A percentile compares a stretch with the other conserved stretches of the same genome.
Conservation (phyloP, 2,888 invertebrate genomes). For the Tanaodytes sp. region DNA sequence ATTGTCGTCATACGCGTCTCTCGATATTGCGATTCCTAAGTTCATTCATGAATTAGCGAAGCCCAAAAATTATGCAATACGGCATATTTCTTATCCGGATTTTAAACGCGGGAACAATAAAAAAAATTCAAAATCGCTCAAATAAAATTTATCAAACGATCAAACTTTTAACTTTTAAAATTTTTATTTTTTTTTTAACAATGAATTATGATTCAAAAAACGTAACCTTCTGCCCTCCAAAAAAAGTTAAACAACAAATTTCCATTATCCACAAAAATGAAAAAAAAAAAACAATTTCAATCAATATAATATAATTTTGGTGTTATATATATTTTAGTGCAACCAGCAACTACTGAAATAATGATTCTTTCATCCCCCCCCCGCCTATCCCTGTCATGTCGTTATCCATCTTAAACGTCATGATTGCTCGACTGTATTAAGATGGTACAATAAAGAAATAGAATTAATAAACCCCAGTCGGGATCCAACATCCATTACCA, state of each 20-base stretch:
- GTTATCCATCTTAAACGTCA: constrained; percentile 31
- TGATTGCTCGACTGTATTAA: constrained; percentile 20
- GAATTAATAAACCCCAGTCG: constrained; percentile 47
- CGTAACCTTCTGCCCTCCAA: no score
- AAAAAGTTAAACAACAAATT: no score
- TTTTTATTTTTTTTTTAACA: no score
- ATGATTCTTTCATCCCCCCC: no score
- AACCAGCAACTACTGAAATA: no score
- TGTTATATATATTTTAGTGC: no score
- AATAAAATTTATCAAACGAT: background rate
- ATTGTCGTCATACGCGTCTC: constrained; percentile 46
- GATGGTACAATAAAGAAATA: constrained; percentile 30
- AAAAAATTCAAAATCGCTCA: background rate
- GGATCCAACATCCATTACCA: constrained; percentile 50
- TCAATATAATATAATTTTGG: background rate
- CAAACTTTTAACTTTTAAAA: no score
- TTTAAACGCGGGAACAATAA: no score
- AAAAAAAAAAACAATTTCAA: background rate
- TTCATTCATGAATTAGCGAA: constrained; percentile 52
- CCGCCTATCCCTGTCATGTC: no score
- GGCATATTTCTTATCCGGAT: no score
- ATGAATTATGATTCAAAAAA: no score
- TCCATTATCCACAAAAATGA: background rate
- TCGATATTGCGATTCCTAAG: constrained; percentile 41
- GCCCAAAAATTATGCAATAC: constrained; percentile 26